Evolutionary conservation across 2,888 invertebrate species (phyloP), one percentile per base, ranked within the genome.

Genomic region (Scaptomyza flava): DNA sequence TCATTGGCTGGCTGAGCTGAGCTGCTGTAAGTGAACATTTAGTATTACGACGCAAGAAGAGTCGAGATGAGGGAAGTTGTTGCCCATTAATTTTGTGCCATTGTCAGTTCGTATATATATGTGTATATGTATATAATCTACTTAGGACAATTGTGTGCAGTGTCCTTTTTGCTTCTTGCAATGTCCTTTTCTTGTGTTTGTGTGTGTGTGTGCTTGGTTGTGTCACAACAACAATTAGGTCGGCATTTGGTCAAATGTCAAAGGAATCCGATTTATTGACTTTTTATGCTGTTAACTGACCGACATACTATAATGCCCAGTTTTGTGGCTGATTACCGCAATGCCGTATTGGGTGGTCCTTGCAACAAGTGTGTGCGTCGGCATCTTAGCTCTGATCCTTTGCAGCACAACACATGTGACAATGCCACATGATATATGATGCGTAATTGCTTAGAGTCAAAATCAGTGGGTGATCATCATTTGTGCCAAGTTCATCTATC

Each of bases 271-370:
- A 38, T 43, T 36, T 36, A 87, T 87, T 83, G 85, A 83, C 79
- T 82, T 87, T 79, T 87, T 87, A 85, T 87, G 87, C 71, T 82
- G 82, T 87, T 87, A 85, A 85, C 87, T 86, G 85, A 85, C 85
- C 85, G 87, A 85, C 83, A 81, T 27, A 27, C 6, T 27, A 27
- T 87, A 79, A 87, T 85, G 79, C 87, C 87, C 79, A 83, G 85
- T 83, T 86, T 86, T 86, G 85, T 86, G 87, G 83, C 74, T 81
- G 87, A 86, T 86, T 86, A 87, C 79, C 71, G 68, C 68, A 66
- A 53, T 58, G 52, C 45, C 46, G 62, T 34, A 34, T 53, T 83
- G 83, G 81, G 83, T 83, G 82, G 87, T 85, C 79, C 53, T 11
- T 11, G 57, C 64, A 66, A 76, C 69, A 73, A 72, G 68, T 62